Percentiles rank a stretch among this genome's conserved stretches.
Evolutionary conservation across 2,113 vertebrate genomes (phyloP).

Genomic region (Todiramphus saurophagus): DNA sequence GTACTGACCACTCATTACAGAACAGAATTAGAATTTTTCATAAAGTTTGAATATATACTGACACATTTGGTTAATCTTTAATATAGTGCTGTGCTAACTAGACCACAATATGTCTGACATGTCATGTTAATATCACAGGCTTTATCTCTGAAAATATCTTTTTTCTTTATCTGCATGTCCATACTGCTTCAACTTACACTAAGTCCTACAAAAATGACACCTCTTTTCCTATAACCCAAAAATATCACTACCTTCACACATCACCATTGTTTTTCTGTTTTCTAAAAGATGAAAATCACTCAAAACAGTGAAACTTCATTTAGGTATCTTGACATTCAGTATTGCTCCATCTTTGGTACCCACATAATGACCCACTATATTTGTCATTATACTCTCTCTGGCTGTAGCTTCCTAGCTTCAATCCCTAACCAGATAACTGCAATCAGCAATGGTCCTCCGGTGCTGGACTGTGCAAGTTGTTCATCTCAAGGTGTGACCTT

Average conservation of each 20-base stretch:
- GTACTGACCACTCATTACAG: neutral
- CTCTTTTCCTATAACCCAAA: neutral
- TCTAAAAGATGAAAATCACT: neutral
- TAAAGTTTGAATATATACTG: neutral
- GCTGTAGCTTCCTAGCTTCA: neutral
- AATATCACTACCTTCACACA: neutral
- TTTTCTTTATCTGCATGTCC: neutral
- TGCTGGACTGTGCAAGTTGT: accelerated
- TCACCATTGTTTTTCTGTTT: neutral
- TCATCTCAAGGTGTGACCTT: neutral
- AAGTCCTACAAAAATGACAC: neutral
- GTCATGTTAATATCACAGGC: neutral
- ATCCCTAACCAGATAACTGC: neutral
- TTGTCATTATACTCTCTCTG: neutral
- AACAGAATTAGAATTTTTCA: neutral
- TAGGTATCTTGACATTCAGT: neutral
- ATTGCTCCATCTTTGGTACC: neutral
- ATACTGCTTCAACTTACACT: neutral
- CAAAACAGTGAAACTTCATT: neutral
- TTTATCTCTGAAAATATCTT: neutral
- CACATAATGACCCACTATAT: neutral
- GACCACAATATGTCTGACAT: neutral
- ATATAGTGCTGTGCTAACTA: neutral
- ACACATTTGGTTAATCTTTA: neutral
- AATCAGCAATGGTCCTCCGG: neutral